Evolutionary conservation across 2,113 vertebrate genomes (phyloP).

Genomic region (Leucopsar rothschildi): DNA sequence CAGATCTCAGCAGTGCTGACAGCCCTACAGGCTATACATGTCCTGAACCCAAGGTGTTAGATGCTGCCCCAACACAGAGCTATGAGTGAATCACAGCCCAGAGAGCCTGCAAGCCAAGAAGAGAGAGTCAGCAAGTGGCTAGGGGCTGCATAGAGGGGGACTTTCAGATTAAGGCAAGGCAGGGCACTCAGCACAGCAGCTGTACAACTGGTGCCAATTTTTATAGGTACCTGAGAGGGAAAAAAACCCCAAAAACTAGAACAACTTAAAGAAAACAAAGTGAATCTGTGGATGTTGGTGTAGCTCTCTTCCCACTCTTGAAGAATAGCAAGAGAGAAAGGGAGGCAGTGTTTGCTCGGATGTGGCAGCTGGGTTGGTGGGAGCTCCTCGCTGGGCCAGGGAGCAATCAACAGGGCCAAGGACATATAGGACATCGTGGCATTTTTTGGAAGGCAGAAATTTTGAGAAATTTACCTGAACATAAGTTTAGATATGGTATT

Average conservation of each 20-base stretch:
- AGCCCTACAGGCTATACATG: neutral
- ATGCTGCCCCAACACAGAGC: neutral
- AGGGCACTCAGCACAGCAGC: neutral
- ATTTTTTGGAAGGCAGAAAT: neutral
- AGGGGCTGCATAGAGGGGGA: neutral
- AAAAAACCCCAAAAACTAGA: neutral
- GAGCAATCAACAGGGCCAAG: neutral
- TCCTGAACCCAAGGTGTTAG: neutral
- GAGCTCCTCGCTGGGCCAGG: neutral
- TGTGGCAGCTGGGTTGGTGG: neutral
- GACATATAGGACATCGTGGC: fast-evolving
- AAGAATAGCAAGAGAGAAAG: neutral
- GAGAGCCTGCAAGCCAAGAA: neutral
- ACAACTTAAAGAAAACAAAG: neutral
- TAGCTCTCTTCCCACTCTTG: fast-evolving
- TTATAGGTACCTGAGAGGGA: neutral
- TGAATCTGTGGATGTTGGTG: neutral
- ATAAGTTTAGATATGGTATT: neutral
- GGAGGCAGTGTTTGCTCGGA: neutral
- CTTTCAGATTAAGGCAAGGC: neutral
- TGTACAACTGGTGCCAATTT: neutral
- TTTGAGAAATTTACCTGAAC: neutral
- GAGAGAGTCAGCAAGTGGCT: neutral
- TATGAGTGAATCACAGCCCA: neutral
- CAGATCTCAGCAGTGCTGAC: neutral